phyloP scores from a whole-genome alignment of 1,140 invertebrate species.

The Hesperophylax magnus region DNA sequence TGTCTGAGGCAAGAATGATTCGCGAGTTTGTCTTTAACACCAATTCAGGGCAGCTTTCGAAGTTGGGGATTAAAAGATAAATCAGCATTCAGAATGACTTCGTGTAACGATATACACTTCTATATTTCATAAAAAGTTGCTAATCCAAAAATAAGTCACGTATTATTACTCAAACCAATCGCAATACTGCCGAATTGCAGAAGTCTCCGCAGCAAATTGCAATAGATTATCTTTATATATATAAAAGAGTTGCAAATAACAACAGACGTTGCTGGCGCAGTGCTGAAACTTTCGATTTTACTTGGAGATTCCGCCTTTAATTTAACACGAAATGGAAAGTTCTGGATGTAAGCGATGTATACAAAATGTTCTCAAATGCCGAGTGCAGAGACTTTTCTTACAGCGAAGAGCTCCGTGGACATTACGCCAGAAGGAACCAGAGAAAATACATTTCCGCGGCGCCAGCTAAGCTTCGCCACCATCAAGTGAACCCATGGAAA shows the following conservation, averaged over 20 bases:
- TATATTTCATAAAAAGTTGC: too few relatives aligned
- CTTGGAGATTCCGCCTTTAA: constrained; percentile 20
- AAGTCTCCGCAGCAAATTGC: too few relatives aligned
- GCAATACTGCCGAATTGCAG: too few relatives aligned
- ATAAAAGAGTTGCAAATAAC: not conserved
- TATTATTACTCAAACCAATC: too few relatives aligned
- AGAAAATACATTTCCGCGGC: constrained; percentile 44
- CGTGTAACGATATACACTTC: too few relatives aligned
- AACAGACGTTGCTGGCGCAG: not conserved
- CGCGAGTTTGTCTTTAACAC: not conserved
- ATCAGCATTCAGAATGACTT: too few relatives aligned
- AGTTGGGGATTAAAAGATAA: not conserved
- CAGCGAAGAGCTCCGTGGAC: not conserved
- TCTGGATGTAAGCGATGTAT: not conserved
- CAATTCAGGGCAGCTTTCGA: not conserved
- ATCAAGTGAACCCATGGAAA: constrained; percentile 27
- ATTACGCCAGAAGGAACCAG: not conserved
- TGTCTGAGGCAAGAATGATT: not conserved
- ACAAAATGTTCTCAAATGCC: not conserved
- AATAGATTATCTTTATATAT: too few relatives aligned
- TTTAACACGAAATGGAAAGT: constrained; percentile 26
- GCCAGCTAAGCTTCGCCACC: constrained; percentile 28
- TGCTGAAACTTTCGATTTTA: not conserved
- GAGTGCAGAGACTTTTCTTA: not conserved
- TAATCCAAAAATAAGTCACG: too few relatives aligned